Conservation (phyloP, 1,140 invertebrate species). For the Brachionus sp. region DNA sequence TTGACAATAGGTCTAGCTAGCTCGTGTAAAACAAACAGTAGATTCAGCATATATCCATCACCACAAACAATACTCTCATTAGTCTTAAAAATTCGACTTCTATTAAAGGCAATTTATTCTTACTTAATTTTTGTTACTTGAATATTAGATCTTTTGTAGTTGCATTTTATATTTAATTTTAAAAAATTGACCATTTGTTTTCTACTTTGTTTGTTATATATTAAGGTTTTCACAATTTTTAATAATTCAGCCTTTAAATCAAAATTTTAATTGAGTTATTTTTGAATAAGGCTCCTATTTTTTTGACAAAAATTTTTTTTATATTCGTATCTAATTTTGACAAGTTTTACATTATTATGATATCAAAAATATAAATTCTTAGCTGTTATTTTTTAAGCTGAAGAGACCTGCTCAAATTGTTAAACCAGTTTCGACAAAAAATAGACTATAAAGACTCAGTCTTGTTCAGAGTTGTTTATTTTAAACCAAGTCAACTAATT, state of each 20-base stretch:
- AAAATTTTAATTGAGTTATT: too few relatives aligned
- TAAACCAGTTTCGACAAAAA: too few relatives aligned
- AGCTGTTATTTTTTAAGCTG: too few relatives aligned
- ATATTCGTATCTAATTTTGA: too few relatives aligned
- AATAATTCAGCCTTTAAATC: background rate
- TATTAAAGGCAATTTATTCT: background rate
- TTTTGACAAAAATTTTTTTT: too few relatives aligned
- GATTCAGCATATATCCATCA: constrained; percentile 90
- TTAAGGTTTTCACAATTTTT: constrained; percentile 9
- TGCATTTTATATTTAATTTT: constrained; percentile 4
- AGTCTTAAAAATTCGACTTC: constrained; percentile 54
- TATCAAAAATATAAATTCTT: too few relatives aligned
- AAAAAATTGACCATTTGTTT: constrained; percentile 17
- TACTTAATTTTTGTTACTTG: background rate
- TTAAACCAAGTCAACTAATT: too few relatives aligned
- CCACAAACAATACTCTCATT: constrained; percentile 78
- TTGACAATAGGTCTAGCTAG: constrained; percentile 71
- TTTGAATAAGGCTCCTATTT: too few relatives aligned
- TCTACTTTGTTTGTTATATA: constrained; percentile 42
- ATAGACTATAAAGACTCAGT: too few relatives aligned
- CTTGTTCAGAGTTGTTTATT: too few relatives aligned
- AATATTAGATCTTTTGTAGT: constrained; percentile 23
- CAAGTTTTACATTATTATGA: too few relatives aligned
- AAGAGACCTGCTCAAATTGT: too few relatives aligned
- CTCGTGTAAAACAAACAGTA: constrained; percentile 81